Evolutionary conservation across 2,888 invertebrate genomes (phyloP).

Genomic region (Patella caerulea): DNA sequence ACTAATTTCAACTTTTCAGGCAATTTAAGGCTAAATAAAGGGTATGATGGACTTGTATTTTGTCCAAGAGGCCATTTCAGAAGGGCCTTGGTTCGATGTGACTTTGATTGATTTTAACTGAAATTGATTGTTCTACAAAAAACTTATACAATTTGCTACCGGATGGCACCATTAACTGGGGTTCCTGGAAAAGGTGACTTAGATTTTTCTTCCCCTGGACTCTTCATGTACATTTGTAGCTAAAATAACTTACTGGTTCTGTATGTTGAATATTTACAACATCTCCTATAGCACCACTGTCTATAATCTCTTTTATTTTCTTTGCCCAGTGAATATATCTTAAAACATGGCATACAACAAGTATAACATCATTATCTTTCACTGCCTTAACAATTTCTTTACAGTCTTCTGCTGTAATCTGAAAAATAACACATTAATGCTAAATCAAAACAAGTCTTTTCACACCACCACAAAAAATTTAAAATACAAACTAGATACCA

Average conservation of each 20-base stretch:
- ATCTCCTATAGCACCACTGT: slow-evolving; percentile 71
- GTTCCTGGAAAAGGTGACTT: no score
- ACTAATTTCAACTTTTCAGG: no score
- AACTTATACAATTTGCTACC: no score
- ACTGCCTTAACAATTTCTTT: slow-evolving; percentile 68
- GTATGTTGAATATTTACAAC: slow-evolving; percentile 72
- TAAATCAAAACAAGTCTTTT: neutral
- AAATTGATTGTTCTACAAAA: no score
- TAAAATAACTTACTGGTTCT: slow-evolving; percentile 67
- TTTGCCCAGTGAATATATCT: slow-evolving; percentile 69
- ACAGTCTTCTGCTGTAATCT: slow-evolving; percentile 71
- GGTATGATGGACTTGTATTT: no score
- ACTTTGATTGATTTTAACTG: no score
- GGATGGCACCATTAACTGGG: no score
- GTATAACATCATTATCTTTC: slow-evolving; percentile 63
- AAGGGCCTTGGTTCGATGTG: no score
- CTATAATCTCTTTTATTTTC: slow-evolving; percentile 69
- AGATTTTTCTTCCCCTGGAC: no score
- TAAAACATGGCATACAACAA: slow-evolving; percentile 73
- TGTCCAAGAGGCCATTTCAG: no score
- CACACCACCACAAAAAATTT: neutral
- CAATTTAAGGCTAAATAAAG: no score
- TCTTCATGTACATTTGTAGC: neutral
- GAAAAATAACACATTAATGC: neutral
- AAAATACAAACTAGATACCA: neutral